Percentiles rank a stretch among this genome's conserved stretches.
These are phyloP conservation scores for Propithecus coquereli DNA, from an alignment of 2,113 vertebrate genomes.

Conservation along the genomic window DNA sequence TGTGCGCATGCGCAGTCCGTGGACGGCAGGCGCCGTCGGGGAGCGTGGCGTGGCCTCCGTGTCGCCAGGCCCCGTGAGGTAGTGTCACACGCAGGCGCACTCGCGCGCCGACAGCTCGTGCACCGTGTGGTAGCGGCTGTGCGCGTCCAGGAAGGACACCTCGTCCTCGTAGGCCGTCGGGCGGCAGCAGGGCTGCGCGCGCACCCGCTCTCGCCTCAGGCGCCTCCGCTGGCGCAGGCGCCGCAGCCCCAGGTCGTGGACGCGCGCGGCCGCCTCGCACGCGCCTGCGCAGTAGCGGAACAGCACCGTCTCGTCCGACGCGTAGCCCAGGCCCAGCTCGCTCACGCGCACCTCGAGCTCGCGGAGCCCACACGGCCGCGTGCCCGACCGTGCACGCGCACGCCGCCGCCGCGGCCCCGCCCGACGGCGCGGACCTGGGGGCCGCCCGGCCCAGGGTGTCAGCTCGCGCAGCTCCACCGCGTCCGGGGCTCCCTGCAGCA, in stretches of 20 bases:
- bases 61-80: slow-evolving; percentile 54
- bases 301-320: slow-evolving; percentile 93
- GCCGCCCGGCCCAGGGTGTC: slow-evolving; percentile 74
- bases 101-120: slow-evolving; percentile 92
- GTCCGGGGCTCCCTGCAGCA: slow-evolving; percentile 95
- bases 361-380: slow-evolving; percentile 84
- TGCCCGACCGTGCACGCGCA: slow-evolving; percentile 87
- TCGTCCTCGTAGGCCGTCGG: slow-evolving; percentile 91
- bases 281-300: slow-evolving; percentile 97
- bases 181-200: slow-evolving; percentile 92
- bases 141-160: slow-evolving; percentile 91
- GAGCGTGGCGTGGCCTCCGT: background rate
- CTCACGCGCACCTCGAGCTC: slow-evolving; percentile 92
- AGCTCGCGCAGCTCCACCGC: slow-evolving; percentile 89
- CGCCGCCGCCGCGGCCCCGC: slow-evolving; percentile 81
- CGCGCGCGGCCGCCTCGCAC: slow-evolving; percentile 85
- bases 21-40: background rate
- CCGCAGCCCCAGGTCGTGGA: slow-evolving; percentile 93
- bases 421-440: slow-evolving; percentile 68
- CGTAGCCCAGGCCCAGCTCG: slow-evolving; percentile 93
- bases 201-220: slow-evolving; percentile 83
- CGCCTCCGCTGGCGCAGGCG: slow-evolving; percentile 84
- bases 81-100: slow-evolving; percentile 93
- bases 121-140: slow-evolving; percentile 90
- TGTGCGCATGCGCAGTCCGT: background rate